Evolutionary conservation across 2,888 invertebrate species (phyloP).

Genomic region (Alviniconcha strummeri): DNA sequence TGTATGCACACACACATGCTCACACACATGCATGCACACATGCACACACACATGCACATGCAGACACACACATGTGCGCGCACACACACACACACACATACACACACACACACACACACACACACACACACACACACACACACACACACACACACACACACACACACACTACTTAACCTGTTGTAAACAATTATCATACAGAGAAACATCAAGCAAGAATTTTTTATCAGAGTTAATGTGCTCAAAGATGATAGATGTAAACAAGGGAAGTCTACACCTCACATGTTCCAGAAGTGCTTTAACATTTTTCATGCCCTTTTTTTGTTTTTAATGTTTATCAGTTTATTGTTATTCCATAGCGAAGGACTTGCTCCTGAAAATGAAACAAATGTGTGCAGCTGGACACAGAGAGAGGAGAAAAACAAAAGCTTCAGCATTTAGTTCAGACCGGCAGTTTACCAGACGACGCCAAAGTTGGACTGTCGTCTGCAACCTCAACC

Average conservation of each 20-base stretch:
- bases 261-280: too few relatives aligned
- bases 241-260: too few relatives aligned
- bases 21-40: background rate
- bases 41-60: background rate
- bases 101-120: background rate
- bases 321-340: too few relatives aligned
- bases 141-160: background rate
- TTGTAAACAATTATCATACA: too few relatives aligned
- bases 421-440: constrained; percentile 87
- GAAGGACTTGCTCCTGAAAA: too few relatives aligned
- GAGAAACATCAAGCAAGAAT: too few relatives aligned
- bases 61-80: background rate
- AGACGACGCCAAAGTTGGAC: constrained; percentile 88
- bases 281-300: too few relatives aligned
- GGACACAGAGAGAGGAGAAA: constrained; percentile 77
- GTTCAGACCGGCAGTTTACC: constrained; percentile 94
- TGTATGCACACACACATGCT: background rate
- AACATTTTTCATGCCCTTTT: too few relatives aligned
- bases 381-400: constrained; percentile 51
- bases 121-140: background rate
- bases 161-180: too few relatives aligned
- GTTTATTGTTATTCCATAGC: too few relatives aligned
- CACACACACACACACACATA: background rate
- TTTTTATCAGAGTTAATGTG: too few relatives aligned
- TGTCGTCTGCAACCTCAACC: constrained; percentile 55